Base-by-base conservation (phyloP, 2,113 vertebrate species). In the Axis porcinus region DNA sequence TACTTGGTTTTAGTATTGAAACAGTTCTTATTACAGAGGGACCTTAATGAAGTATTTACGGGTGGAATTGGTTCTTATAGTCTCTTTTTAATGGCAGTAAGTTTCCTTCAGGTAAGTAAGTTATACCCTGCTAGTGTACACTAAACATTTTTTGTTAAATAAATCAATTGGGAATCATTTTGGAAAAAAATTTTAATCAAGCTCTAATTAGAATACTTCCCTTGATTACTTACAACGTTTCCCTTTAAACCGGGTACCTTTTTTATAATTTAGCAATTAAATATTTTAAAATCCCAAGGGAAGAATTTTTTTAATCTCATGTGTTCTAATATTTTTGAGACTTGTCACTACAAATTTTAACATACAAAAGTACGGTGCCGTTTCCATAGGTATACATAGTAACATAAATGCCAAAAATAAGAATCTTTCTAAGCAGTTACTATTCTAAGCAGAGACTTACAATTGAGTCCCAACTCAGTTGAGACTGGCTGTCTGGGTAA, bases 41-140 rank as follows among this genome's bases (percentile, higher is more conserved):
- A 99, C 96, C 99, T 99, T 93, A 99, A 99, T 90, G 99, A 99
- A 98, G 99, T 99, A 94, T 99, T 99, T 97, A 99, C 99, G 2
- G 99, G 99, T 85, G 99, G 99, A 97, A 99, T 99, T 3, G 99
- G 99, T 92, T 99, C 99, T 97, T 99, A 99, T 76, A 99, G 99
- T 99, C 99, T 99, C 92, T 99, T 99, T 98, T 99, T 99, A 98
- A 99, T 99, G 99, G 99, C 99, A 83, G 99, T 99, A 98, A 99
- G 99, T 98, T 99, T 99, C 97, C 99, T 99, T 97, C 99, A 99
- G 99, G 99, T 99, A 94, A 98, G 99, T 83, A 93, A 98, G 98
- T 83, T 50, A 16, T 67, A 33, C 27, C 13, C 5, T 81, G 50
- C 45, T 25, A 36, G 10, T 47, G 19, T 58, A 25, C 17, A 28